These are phyloP conservation scores for Drosophila anomelani DNA, from an alignment of 2,888 invertebrate genomes.

Conservation along the genomic window DNA sequence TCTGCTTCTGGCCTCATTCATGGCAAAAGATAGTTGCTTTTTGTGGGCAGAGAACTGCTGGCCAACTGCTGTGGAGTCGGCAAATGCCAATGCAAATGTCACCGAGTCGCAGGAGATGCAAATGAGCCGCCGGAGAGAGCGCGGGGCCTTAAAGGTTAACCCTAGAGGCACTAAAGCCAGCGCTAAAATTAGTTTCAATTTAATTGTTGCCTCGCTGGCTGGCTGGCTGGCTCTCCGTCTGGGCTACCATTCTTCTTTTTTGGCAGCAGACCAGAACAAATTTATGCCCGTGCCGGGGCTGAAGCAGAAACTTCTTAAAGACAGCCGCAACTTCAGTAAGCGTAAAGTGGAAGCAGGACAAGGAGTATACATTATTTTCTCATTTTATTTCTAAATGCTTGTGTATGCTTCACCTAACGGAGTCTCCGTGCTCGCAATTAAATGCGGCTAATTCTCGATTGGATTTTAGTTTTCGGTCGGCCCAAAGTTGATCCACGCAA, in stretches of 20 bases:
- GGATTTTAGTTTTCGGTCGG: slow-evolving; percentile 7
- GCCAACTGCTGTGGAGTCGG: slow-evolving; percentile 19
- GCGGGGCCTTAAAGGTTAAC: slow-evolving; percentile 38
- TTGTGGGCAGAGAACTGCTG: slow-evolving; percentile 27
- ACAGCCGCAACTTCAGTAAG: slow-evolving; percentile 21
- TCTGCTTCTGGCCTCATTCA: slow-evolving; percentile 46
- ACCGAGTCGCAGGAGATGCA: slow-evolving; percentile 43
- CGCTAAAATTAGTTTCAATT: slow-evolving; percentile 42
- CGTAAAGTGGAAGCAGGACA: slow-evolving; percentile 22
- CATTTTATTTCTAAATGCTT: slow-evolving; percentile 25
- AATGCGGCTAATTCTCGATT: slow-evolving; percentile 50
- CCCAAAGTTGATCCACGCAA: slow-evolving; percentile 31
- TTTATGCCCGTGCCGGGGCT: slow-evolving; percentile 58
- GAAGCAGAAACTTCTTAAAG: slow-evolving; percentile 34
- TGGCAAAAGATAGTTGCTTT: slow-evolving; percentile 24
- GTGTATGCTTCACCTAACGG: slow-evolving; percentile 55
- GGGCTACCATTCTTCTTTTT: slow-evolving; percentile 33
- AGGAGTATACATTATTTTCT: slow-evolving; percentile 21
- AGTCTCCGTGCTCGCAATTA: slow-evolving; percentile 52
- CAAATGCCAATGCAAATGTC: slow-evolving; percentile 61
- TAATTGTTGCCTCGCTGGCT: slow-evolving; percentile 57
- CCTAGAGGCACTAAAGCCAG: slow-evolving; percentile 4
- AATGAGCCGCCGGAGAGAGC: slow-evolving; percentile 10
- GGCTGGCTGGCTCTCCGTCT: slow-evolving; percentile 34
- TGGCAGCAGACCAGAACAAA: slow-evolving; percentile 76